These are phyloP conservation scores for Eunapius fragilis DNA, from an alignment of 37 sponge, comb jelly and placozoan genomes.

Conservation along the genomic window DNA sequence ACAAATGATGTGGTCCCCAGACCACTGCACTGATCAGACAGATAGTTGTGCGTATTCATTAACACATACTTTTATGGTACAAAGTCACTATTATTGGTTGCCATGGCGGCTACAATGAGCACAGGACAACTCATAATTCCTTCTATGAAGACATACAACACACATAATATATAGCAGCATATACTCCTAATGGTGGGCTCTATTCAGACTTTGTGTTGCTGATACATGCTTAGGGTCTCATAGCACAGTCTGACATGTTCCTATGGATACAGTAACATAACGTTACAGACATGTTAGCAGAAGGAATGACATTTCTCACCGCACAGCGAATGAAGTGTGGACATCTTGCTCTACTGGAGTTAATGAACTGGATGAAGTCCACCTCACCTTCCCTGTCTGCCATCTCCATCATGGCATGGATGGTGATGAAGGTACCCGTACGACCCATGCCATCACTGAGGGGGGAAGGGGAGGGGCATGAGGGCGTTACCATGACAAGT, in stretches of 20 bases:
- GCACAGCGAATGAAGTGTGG: not conserved
- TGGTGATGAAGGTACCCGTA: conserved; percentile 16
- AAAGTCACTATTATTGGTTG: not conserved
- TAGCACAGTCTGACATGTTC: not conserved
- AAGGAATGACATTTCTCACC: not conserved
- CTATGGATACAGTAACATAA: not conserved
- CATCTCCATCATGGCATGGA: conserved; percentile 11
- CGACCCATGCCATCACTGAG: conserved; percentile 42
- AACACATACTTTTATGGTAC: too few relatives aligned
- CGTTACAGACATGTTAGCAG: not conserved
- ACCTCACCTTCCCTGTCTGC: not conserved
- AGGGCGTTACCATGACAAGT: not conserved
- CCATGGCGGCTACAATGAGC: too few relatives aligned
- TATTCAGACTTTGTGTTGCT: not conserved
- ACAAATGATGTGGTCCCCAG: not conserved
- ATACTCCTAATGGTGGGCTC: not conserved
- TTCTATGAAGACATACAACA: not conserved
- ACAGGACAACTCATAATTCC: too few relatives aligned
- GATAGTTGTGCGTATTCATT: too few relatives aligned
- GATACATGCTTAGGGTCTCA: not conserved
- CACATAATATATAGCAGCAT: not conserved
- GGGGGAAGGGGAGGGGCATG: not conserved
- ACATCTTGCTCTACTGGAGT: not conserved
- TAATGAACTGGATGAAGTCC: not conserved
- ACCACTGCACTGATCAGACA: too few relatives aligned